Conservation (phyloP, 92 coral and sea anemone species). For the Anthopleura xanthogrammica region DNA sequence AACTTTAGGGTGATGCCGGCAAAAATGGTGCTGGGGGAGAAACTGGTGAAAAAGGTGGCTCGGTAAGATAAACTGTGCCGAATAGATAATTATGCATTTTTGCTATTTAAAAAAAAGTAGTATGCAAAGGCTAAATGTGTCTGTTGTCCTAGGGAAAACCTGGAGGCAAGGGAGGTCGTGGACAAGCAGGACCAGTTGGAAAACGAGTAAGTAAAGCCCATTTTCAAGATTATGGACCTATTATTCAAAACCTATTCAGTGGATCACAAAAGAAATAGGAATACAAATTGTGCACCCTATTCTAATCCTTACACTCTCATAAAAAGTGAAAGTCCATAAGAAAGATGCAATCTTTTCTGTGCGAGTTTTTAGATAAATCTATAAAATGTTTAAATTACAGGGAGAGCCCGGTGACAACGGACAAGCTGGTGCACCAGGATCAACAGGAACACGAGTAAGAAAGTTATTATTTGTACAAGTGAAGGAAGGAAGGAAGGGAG, state of each 20-base stretch:
- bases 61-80: slow-evolving; percentile 27
- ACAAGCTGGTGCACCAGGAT: slow-evolving; percentile 57
- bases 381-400: neutral
- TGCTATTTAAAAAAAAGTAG: no score
- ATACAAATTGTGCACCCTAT: no score
- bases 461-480: neutral
- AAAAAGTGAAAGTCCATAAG: no score
- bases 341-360: neutral
- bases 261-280: no score
- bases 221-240: neutral
- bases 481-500: neutral
- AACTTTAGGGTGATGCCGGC: slow-evolving; percentile 32
- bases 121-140: neutral
- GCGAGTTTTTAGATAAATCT: neutral
- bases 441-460: slow-evolving; percentile 59
- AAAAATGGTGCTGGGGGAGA: slow-evolving; percentile 46
- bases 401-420: slow-evolving; percentile 59
- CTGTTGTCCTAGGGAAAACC: slow-evolving; percentile 40
- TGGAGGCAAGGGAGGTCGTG: slow-evolving; percentile 50
- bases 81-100: no score
- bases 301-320: no score
- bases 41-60: slow-evolving; percentile 55
- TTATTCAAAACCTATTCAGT: no score
- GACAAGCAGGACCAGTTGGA: slow-evolving; percentile 63
- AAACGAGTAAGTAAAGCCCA: slow-evolving; percentile 27